These are phyloP conservation scores for Meiosimyza platycephala DNA, from an alignment of 2,888 invertebrate genomes.

Conservation along the genomic window DNA sequence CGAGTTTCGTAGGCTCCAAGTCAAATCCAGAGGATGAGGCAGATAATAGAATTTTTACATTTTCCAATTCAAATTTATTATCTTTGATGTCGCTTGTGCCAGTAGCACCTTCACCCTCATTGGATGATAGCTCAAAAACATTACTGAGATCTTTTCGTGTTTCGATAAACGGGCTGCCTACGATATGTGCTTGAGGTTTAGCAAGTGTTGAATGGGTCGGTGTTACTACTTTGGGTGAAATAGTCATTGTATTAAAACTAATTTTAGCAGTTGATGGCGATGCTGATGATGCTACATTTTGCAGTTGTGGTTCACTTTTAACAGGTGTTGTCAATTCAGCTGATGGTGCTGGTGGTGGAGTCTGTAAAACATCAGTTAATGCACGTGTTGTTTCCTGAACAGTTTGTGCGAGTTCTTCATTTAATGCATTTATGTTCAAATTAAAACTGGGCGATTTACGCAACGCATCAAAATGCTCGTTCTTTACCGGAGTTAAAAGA, in stretches of 20 bases:
- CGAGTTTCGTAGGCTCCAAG: constrained; percentile 62
- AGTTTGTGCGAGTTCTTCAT: constrained; percentile 63
- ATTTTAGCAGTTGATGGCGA: constrained; percentile 29
- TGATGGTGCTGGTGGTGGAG: constrained; percentile 46
- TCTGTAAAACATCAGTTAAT: constrained; percentile 57
- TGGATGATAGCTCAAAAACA: constrained; percentile 63
- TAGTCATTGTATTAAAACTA: constrained; percentile 17
- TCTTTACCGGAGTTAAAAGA: constrained; percentile 40
- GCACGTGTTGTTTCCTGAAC: constrained; percentile 63
- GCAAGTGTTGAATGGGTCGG: constrained; percentile 34
- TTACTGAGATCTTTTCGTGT: constrained; percentile 57
- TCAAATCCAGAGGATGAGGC: constrained; percentile 61
- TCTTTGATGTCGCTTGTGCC: constrained; percentile 57
- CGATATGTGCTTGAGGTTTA: constrained; percentile 41
- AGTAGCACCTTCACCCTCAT: constrained; percentile 57
- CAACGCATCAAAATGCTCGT: constrained; percentile 67
- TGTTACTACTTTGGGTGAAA: constrained; percentile 40
- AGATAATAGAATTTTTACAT: constrained; percentile 63
- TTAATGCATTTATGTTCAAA: constrained; percentile 62
- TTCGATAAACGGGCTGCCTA: constrained; percentile 64
- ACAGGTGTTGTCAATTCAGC: constrained; percentile 35
- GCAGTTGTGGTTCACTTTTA: not conserved
- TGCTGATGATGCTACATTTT: constrained; percentile 1
- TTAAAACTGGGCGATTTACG: constrained; percentile 67
- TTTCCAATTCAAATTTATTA: constrained; percentile 64